phyloP scores from a whole-genome alignment of 2,888 invertebrate genomes.

The Lepeophtheirus nordmannii region DNA sequence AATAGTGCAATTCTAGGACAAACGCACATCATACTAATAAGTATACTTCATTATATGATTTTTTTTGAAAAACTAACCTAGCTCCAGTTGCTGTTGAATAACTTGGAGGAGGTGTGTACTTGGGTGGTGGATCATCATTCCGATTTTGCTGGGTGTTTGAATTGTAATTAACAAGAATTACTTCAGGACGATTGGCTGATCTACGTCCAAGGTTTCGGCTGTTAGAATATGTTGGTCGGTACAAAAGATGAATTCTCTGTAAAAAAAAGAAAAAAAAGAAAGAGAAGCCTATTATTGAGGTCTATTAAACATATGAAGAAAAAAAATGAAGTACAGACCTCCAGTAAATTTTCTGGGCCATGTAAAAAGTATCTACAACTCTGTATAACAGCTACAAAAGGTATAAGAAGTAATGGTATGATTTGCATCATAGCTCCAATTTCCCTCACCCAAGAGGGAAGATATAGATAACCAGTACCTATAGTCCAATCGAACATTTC shows the following conservation, averaged over 20 bases:
- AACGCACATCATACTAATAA: slow-evolving; percentile 6
- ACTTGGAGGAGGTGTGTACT: slow-evolving; percentile 82
- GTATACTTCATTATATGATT: neutral
- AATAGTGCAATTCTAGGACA: slow-evolving; percentile 49
- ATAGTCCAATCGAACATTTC: slow-evolving; percentile 50
- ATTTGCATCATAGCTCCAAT: slow-evolving; percentile 46
- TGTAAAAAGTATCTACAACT: slow-evolving; percentile 56
- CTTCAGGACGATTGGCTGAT: neutral
- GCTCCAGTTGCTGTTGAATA: slow-evolving; percentile 83
- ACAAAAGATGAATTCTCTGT: slow-evolving; percentile 65
- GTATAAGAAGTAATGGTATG: slow-evolving; percentile 55
- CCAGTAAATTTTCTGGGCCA: slow-evolving; percentile 70
- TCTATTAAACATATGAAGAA: neutral
- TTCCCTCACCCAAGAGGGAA: slow-evolving; percentile 23
- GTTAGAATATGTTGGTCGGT: slow-evolving; percentile 47
- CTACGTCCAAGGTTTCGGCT: slow-evolving; percentile 17
- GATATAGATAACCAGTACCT: slow-evolving; percentile 34
- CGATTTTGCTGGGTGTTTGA: slow-evolving; percentile 14
- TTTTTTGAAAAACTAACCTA: slow-evolving; percentile 31
- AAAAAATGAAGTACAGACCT: slow-evolving; percentile 45
- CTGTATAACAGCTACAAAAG: slow-evolving; percentile 46
- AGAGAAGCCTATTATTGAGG: neutral
- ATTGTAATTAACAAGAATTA: slow-evolving; percentile 23
- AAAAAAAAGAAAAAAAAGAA: slow-evolving; percentile 29
- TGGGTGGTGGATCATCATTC: slow-evolving; percentile 59